Percentiles rank a stretch among this genome's conserved stretches.
These are phyloP conservation scores for Okamejei kenojei DNA, from an alignment of 2,797 vertebrate species.

Conservation along the genomic window DNA sequence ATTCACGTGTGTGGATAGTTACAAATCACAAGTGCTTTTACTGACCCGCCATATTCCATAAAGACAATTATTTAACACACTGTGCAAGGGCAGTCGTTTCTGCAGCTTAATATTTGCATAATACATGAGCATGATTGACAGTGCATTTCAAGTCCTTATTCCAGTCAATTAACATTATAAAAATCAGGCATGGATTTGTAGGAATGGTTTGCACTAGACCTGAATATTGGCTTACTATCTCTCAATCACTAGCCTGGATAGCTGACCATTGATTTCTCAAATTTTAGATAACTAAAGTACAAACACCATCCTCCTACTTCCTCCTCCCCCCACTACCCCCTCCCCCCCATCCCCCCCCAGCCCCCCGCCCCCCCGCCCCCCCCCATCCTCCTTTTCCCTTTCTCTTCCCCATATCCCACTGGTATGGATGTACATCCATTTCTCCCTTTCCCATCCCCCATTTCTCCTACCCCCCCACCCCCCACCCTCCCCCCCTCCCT, in stretches of 20 bases:
- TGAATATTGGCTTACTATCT: background rate
- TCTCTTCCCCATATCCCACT: too few relatives aligned
- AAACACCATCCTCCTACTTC: too few relatives aligned
- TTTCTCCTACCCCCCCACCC: too few relatives aligned
- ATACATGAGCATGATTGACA: background rate
- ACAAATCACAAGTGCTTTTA: background rate
- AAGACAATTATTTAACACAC: background rate
- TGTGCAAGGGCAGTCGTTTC: background rate
- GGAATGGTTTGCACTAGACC: too few relatives aligned
- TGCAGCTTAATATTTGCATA: background rate
- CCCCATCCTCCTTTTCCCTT: too few relatives aligned
- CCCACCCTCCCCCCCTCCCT: too few relatives aligned
- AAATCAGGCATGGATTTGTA: background rate
- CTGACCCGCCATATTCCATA: background rate
- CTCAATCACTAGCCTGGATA: background rate
- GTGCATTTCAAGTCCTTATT: background rate
- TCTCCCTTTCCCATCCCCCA: too few relatives aligned
- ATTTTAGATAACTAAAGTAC: too few relatives aligned
- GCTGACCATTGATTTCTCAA: background rate
- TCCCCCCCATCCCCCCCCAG: too few relatives aligned
- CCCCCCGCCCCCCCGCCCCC: too few relatives aligned
- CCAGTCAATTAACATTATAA: background rate
- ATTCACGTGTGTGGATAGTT: background rate
- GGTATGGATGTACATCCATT: too few relatives aligned
- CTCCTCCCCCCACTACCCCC: too few relatives aligned